Evolutionary conservation across 2,888 invertebrate genomes (phyloP).

Genomic region (Nomada lathburiana): DNA sequence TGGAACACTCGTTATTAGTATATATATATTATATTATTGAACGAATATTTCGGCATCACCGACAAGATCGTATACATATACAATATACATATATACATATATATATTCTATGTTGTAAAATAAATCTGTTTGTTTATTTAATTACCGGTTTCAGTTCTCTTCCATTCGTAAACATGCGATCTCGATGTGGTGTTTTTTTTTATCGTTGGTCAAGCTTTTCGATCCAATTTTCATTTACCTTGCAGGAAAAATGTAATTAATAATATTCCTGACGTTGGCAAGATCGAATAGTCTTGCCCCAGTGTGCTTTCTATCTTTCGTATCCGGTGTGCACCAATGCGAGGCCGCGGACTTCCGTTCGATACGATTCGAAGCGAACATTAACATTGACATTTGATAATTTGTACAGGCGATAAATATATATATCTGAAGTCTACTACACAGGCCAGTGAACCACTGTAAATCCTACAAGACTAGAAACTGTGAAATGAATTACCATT

Average conservation of each 20-base stretch:
- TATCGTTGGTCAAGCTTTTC: slow-evolving; percentile 15
- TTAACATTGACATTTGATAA: slow-evolving; percentile 1
- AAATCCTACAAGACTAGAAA: slow-evolving; percentile 76
- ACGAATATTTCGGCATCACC: slow-evolving; percentile 81
- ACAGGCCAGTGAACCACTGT: slow-evolving; percentile 79
- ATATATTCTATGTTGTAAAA: slow-evolving; percentile 73
- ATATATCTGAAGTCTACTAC: slow-evolving; percentile 74
- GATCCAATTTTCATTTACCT: slow-evolving; percentile 27
- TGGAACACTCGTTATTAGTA: slow-evolving; percentile 48
- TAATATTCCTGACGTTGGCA: slow-evolving; percentile 11
- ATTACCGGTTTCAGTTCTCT: slow-evolving; percentile 69
- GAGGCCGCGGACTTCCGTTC: slow-evolving; percentile 10
- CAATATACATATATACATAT: slow-evolving; percentile 37
- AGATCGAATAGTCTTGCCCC: slow-evolving; percentile 4
- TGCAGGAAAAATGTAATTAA: slow-evolving; percentile 27
- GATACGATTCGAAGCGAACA: not conserved
- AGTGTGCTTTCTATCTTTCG: not conserved
- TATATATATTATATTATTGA: slow-evolving; percentile 54
- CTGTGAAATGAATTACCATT: slow-evolving; percentile 80
- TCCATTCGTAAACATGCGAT: slow-evolving; percentile 60
- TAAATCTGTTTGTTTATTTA: slow-evolving; percentile 76
- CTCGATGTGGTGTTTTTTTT: slow-evolving; percentile 27
- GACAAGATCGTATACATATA: slow-evolving; percentile 64
- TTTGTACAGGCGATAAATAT: slow-evolving; percentile 14
- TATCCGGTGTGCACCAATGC: not conserved